phyloP scores from a whole-genome alignment of 2,113 vertebrate genomes.

The Elgaria multicarinata region DNA sequence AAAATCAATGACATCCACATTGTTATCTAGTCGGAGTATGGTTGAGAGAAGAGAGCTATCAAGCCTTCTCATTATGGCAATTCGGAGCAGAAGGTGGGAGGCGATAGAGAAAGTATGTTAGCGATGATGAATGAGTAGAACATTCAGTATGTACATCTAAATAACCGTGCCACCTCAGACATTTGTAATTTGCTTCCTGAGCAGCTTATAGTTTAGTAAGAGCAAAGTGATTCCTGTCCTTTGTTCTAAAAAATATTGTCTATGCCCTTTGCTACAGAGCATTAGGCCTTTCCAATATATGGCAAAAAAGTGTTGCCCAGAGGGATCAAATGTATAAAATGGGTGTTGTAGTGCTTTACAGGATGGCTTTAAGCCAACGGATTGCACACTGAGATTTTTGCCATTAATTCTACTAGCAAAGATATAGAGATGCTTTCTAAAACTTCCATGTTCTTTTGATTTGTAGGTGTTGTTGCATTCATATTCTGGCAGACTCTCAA shows the following conservation, averaged over 20 bases:
- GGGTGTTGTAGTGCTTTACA: not conserved
- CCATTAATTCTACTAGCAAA: slow-evolving; percentile 1
- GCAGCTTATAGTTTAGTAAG: slow-evolving; percentile 2
- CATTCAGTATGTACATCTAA: slow-evolving; percentile 1
- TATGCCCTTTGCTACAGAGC: rapidly evolving
- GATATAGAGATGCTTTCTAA: not conserved
- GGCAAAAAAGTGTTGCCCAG: not conserved
- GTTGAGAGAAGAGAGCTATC: slow-evolving; percentile 4
- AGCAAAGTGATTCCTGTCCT: not conserved
- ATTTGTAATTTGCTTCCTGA: slow-evolving; percentile 18
- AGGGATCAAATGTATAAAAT: not conserved
- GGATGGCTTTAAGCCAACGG: not conserved
- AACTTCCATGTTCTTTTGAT: not conserved
- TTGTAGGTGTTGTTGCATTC: not conserved
- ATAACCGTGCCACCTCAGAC: not conserved
- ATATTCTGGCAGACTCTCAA: not conserved
- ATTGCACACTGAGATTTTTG: not conserved
- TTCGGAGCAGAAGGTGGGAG: not conserved
- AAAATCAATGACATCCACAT: not conserved
- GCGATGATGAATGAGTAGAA: not conserved
- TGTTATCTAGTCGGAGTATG: slow-evolving; percentile 14
- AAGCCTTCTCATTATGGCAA: slow-evolving; percentile 18
- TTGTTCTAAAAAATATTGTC: slow-evolving; percentile 18
- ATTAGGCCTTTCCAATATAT: not conserved
- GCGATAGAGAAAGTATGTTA: not conserved